Percentiles rank a stretch among this genome's conserved stretches.
phyloP scores from a whole-genome alignment of 2,113 vertebrate species.

The Dunckerocampus dactyliophorus region DNA sequence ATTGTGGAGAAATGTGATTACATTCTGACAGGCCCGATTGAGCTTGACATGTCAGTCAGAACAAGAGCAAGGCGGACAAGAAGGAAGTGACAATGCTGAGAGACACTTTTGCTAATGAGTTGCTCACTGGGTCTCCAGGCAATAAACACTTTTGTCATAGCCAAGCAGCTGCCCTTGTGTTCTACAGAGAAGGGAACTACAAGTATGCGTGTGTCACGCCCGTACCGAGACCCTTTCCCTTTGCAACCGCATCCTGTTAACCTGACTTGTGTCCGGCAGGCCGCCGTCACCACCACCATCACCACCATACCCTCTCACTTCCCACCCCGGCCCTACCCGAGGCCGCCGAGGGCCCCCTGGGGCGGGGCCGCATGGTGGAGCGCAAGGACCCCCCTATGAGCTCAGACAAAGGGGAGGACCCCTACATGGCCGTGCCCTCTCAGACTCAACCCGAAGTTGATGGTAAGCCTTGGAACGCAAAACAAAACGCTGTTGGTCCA shows the following conservation, averaged over 20 bases:
- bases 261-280: conserved; percentile 86
- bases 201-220: conserved; percentile 9
- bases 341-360: conserved; percentile 78
- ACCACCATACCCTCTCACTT: conserved; percentile 82
- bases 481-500: conserved; percentile 57
- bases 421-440: conserved; percentile 91
- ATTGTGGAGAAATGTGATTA: conserved; percentile 34
- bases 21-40: conserved; percentile 42
- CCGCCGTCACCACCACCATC: conserved; percentile 70
- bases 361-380: conserved; percentile 86
- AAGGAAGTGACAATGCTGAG: conserved; percentile 23
- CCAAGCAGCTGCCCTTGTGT: conserved; percentile 32
- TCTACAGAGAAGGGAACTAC: background rate
- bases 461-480: conserved; percentile 99
- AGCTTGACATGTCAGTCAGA: conserved; percentile 54
- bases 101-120: conserved; percentile 57
- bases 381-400: conserved; percentile 83
- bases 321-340: conserved; percentile 84
- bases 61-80: conserved; percentile 16
- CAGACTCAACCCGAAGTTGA: conserved; percentile 94
- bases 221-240: conserved; percentile 26
- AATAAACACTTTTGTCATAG: conserved; percentile 33
- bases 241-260: conserved; percentile 46
- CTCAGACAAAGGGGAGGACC: conserved; percentile 92
- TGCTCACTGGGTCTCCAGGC: conserved; percentile 30